Base-by-base conservation (phyloP, 2,113 vertebrate species). In the Polypterus bichir region DNA sequence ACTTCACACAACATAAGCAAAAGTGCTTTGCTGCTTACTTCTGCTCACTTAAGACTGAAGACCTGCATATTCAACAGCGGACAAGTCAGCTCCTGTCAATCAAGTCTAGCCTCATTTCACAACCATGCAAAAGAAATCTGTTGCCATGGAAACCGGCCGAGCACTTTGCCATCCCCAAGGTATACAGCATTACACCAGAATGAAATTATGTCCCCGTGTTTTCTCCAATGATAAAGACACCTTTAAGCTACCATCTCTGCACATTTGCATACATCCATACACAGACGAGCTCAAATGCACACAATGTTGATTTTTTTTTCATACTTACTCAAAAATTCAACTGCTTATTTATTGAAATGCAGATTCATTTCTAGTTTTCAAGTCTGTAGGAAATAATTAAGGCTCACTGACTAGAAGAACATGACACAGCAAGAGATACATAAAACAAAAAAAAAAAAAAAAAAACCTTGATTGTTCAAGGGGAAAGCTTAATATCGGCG, bases 111-210 rank as follows among this genome's bases (percentile, higher is more conserved):
- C 60, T 73, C 71, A 68, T 66, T 71, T 68, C 66, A 69, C 66
- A 77, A 76, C 76, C 71, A 67, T 68, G 73, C 67, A 69, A 71
- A 77, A 72, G 68, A 69, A 77, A 72, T 49, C 69, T 4, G 76
- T 76, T 81, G 76, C 62, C 76, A 74, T 73, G 71, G 75, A 79
- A 84, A 82, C 79, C 59, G 74, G 72, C 51, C 68, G 64, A 69
- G 63, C 60, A 61, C 63, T 53, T 57, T 65, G 59, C 65, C 63
- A 70, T 71, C 72, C 77, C 75, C 66, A 73, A 78, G 74, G 69
- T 74, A 76, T 53, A 61, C 61, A 64, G 62, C 49, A 62, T 70
- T 77, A 72, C 70, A 61, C 65, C 59, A 68, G 62, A 69, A 70
- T 68, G 49, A 70, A 73, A 77, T 76, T 76, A 68, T 59, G 51